phyloP scores from a whole-genome alignment of 1,140 invertebrate species.

The Pseudoatta argentina region DNA sequence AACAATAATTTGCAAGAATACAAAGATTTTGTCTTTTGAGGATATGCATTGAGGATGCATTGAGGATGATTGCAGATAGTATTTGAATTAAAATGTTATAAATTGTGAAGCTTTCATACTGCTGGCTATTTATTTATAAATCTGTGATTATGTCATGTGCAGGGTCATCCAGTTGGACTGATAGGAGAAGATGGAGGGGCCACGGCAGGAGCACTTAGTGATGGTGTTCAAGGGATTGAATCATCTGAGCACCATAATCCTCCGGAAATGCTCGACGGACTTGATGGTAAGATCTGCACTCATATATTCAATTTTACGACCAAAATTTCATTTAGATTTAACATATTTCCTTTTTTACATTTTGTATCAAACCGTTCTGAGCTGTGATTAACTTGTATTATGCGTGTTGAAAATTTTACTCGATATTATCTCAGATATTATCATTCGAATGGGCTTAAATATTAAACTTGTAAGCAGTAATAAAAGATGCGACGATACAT shows the following conservation, averaged over 20 bases:
- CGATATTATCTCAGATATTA: conserved; percentile 17
- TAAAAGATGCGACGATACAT: neutral
- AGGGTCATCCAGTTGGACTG: conserved; percentile 84
- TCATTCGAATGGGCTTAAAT: neutral
- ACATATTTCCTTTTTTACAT: conserved; percentile 72
- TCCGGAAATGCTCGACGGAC: conserved; percentile 85
- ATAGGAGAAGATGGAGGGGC: conserved; percentile 83
- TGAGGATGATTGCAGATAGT: neutral
- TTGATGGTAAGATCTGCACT: conserved; percentile 85
- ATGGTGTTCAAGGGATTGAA: conserved; percentile 83
- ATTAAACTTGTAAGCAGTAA: neutral
- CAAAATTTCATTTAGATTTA: conserved; percentile 73
- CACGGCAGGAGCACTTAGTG: conserved; percentile 81
- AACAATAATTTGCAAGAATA: neutral
- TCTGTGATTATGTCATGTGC: conserved; percentile 64
- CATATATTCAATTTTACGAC: conserved; percentile 71
- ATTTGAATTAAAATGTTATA: neutral
- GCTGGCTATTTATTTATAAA: conserved; percentile 44
- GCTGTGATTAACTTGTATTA: conserved; percentile 4
- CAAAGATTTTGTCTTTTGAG: neutral
- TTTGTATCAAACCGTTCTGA: neutral
- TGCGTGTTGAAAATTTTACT: neutral
- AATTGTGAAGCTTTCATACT: neutral
- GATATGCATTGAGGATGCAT: no score
- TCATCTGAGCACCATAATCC: conserved; percentile 85